Base-by-base conservation (phyloP, 2,113 vertebrate species). In the Clupea harengus region DNA sequence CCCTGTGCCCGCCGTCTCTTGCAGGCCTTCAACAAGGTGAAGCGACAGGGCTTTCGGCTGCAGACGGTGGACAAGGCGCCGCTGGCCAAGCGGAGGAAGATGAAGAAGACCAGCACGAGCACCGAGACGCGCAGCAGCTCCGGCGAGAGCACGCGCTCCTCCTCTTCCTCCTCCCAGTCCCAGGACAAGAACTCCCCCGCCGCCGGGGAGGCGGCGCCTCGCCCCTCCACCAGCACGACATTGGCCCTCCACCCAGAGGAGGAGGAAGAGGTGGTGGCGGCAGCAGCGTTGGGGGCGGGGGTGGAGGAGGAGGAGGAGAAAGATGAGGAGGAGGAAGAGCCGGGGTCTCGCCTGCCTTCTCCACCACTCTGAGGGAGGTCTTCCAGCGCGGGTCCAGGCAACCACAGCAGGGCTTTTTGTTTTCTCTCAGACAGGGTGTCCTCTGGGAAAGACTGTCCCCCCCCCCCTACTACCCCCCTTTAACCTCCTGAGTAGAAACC, bases 101-200 rank as follows among this genome's bases (percentile, higher is more conserved):
- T 99, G 98, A 99, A 99, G 86, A 99, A 99, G 93, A 98, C 98
- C 0, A 99, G 98, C 93, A 99, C 98, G 84, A 99, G 98, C 90
- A 99, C 98, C 0, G 98, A 99, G 91, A 99, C 97, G 0, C 97
- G 97, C 91, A 99, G 97, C 96, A 99, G 97, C 90, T 99, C 98
- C 84, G 97, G 98, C 49, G 98, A 99, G 94, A 99, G 98, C 90
- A 98, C 97, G 20, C 98, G 96, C 83, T 99, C 98, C 2, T 98
- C 98, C 0, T 96, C 98, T 25, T 99, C 98, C 81, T 97, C 96
- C 82, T 98, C 97, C 7, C 95, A 95, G 92, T 95, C 94, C 46
- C 97, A 97, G 78, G 98, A 96, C 86, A 98, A 99, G 92, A 95
- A 2, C 72, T 78, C 72, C 91, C 44, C 95, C 85, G n/a, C 50